phyloP scores from a whole-genome alignment of 2,888 invertebrate species.

The Ectobius pallidus region DNA sequence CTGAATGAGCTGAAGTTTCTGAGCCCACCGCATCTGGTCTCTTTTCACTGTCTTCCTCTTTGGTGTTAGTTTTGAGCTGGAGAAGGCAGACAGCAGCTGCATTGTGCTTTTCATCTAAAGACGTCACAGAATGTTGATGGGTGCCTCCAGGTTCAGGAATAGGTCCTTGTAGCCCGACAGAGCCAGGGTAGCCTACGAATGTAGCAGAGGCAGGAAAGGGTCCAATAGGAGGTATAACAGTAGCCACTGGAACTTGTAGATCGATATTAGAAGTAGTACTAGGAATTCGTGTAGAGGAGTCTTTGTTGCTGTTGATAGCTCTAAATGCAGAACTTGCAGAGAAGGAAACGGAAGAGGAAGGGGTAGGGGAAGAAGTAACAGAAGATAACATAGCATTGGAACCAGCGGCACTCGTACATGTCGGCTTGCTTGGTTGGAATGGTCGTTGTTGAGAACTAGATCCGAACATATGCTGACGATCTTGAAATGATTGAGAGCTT shows the following conservation, averaged over 20 bases:
- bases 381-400: neutral
- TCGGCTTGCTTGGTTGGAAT: conserved; percentile 6
- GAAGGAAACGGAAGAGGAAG: conserved; percentile 49
- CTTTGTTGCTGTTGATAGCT: conserved; percentile 61
- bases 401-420: neutral
- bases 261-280: conserved; percentile 49
- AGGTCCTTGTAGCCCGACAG: conserved; percentile 27
- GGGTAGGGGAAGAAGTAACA: neutral
- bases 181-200: conserved; percentile 72
- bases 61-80: conserved; percentile 54
- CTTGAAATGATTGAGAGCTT: neutral
- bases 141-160: neutral
- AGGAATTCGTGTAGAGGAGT: conserved; percentile 37
- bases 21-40: conserved; percentile 40
- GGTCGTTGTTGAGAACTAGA: neutral
- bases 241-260: conserved; percentile 45
- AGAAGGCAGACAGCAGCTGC: conserved; percentile 53
- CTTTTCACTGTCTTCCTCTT: conserved; percentile 15
- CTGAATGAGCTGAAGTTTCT: conserved; percentile 48
- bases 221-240: conserved; percentile 58
- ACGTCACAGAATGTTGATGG: conserved; percentile 38
- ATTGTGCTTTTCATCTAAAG: conserved; percentile 53
- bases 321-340: conserved; percentile 81
- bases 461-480: conserved; percentile 5
- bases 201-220: conserved; percentile 74